phyloP scores from a whole-genome alignment of 1,140 invertebrate genomes.

The Mycetomoellerius zeteki region DNA sequence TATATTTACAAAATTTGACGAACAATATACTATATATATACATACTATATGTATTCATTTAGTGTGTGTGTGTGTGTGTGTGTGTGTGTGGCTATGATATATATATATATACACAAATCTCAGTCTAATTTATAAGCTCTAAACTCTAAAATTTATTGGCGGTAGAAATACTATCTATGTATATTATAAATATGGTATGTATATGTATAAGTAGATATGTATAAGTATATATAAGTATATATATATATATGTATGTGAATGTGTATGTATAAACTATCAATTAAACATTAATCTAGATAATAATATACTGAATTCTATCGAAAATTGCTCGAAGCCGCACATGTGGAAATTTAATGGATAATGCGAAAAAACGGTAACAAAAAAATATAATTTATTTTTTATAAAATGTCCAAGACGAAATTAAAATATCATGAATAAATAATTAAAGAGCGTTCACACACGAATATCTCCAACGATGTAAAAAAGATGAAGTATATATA shows the following conservation, averaged over 20 bases:
- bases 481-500: neutral
- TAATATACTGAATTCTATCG: neutral
- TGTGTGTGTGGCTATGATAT: no score
- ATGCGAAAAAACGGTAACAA: neutral
- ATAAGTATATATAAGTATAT: no score
- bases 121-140: constrained; percentile 11
- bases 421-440: neutral
- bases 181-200: no score
- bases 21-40: neutral
- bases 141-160: constrained; percentile 38
- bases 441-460: neutral
- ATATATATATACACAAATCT: no score
- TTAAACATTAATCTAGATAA: constrained; percentile 17
- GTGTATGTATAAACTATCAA: neutral
- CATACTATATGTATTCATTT: constrained; percentile 27
- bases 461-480: neutral
- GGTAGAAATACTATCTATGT: constrained; percentile 11
- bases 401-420: neutral
- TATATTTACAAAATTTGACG: constrained; percentile 36
- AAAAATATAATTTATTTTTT: constrained; percentile 12
- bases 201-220: neutral
- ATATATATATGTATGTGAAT: no score
- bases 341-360: neutral
- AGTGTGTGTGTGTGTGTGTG: neutral
- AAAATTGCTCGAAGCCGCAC: neutral